Evolutionary conservation across 2,113 vertebrate genomes (phyloP).

Genomic region (Entomyzon cyanotis): DNA sequence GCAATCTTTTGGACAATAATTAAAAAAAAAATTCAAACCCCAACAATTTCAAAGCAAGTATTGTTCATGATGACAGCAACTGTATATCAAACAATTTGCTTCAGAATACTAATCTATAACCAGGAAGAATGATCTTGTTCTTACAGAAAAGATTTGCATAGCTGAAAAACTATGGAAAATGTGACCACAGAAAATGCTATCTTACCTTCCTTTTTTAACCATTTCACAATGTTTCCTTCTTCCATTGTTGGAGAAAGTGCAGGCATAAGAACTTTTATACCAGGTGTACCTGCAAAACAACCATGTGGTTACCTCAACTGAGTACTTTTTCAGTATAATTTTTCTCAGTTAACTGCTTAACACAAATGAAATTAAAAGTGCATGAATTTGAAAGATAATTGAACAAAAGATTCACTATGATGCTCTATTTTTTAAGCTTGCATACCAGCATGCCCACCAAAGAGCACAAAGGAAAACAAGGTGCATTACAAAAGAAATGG

Average conservation of each 20-base stretch:
- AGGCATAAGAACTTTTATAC: slow-evolving; percentile 91
- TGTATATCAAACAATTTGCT: background rate
- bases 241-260: slow-evolving; percentile 99
- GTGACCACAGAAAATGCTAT: background rate
- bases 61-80: background rate
- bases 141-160: background rate
- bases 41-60: background rate
- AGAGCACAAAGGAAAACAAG: background rate
- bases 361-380: background rate
- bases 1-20: background rate
- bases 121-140: background rate
- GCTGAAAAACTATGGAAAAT: background rate
- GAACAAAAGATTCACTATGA: background rate
- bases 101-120: background rate
- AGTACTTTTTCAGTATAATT: background rate
- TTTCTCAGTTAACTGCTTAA: background rate
- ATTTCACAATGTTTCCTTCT: slow-evolving; percentile 93
- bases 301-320: background rate
- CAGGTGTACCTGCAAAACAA: slow-evolving; percentile 78
- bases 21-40: background rate
- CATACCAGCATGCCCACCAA: background rate
- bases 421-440: background rate
- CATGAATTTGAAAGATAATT: background rate
- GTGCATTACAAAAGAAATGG: background rate
- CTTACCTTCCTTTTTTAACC: slow-evolving; percentile 97